These are phyloP conservation scores for Crossaster papposus DNA, from an alignment of 53 echinoderm and acorn worm species.

Conservation along the genomic window DNA sequence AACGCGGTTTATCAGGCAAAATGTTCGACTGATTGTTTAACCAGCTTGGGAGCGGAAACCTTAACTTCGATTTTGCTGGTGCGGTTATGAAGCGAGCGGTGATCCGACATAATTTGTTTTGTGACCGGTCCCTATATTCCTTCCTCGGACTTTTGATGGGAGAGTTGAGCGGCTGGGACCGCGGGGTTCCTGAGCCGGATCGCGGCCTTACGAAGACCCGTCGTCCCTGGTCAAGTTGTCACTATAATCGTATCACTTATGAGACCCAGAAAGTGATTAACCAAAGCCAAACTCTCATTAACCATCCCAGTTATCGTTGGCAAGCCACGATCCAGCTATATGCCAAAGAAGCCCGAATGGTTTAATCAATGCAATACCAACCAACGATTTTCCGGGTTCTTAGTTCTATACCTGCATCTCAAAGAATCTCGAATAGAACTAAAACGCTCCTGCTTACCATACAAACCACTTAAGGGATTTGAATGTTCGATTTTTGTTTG, in stretches of 20 bases:
- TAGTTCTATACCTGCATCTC: neutral
- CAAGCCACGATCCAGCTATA: neutral
- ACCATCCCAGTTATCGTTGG: neutral
- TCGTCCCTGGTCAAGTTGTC: conserved; percentile 10
- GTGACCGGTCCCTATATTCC: neutral
- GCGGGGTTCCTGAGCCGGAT: neutral
- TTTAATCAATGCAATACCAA: neutral
- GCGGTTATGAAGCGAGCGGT: conserved; percentile 2
- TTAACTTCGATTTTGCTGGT: conserved; percentile 52
- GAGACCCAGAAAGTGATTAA: neutral
- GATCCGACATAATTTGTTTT: neutral
- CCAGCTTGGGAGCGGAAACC: conserved; percentile 64
- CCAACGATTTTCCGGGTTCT: neutral
- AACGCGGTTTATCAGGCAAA: conserved; percentile 44
- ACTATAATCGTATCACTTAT: neutral
- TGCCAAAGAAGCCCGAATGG: neutral
- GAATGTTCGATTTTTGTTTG: conserved; percentile 51
- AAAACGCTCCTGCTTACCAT: neutral
- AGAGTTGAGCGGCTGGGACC: neutral
- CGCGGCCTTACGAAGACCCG: neutral
- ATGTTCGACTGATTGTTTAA: conserved; percentile 62
- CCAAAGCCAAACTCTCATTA: neutral
- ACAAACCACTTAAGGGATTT: conserved; percentile 36
- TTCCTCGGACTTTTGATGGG: neutral
- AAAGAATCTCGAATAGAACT: neutral